Evolutionary conservation across 2,888 invertebrate genomes (phyloP).

Genomic region (Cremastobaeus sp.): DNA sequence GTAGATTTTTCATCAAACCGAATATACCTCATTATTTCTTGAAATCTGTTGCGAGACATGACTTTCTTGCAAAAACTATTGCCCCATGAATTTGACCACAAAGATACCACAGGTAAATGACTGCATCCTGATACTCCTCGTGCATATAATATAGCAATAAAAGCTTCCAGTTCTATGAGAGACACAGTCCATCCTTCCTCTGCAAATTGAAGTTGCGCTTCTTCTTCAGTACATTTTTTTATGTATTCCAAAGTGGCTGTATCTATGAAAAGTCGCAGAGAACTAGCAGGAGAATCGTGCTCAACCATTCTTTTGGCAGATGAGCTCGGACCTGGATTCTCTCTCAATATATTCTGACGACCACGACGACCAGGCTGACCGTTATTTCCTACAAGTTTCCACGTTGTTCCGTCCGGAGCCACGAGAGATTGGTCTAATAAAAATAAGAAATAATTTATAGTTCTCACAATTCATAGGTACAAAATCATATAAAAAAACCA

Average conservation of each 20-base stretch:
- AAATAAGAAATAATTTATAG: not conserved
- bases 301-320: slow-evolving; percentile 9
- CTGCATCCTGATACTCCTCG: slow-evolving; percentile 1
- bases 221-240: slow-evolving; percentile 8
- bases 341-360: slow-evolving; percentile 3
- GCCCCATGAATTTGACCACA: slow-evolving; percentile 7
- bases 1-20: slow-evolving; percentile 57
- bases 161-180: slow-evolving; percentile 5
- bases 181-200: not conserved
- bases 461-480: not conserved
- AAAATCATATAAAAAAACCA: not conserved
- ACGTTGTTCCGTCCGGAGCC: not conserved
- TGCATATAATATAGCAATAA: slow-evolving; percentile 16
- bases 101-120: not conserved
- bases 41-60: slow-evolving; percentile 29
- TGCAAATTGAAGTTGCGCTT: not conserved
- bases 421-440: not conserved
- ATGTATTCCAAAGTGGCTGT: not conserved
- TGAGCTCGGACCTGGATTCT: not conserved
- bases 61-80: slow-evolving; percentile 49
- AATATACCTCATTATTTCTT: slow-evolving; percentile 38
- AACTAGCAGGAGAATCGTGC: slow-evolving; percentile 3
- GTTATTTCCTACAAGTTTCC: not conserved
- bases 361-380: not conserved
- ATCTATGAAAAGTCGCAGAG: slow-evolving; percentile 15